Base-by-base conservation (phyloP, 2,888 invertebrate genomes). In the Megamerina dolium region DNA sequence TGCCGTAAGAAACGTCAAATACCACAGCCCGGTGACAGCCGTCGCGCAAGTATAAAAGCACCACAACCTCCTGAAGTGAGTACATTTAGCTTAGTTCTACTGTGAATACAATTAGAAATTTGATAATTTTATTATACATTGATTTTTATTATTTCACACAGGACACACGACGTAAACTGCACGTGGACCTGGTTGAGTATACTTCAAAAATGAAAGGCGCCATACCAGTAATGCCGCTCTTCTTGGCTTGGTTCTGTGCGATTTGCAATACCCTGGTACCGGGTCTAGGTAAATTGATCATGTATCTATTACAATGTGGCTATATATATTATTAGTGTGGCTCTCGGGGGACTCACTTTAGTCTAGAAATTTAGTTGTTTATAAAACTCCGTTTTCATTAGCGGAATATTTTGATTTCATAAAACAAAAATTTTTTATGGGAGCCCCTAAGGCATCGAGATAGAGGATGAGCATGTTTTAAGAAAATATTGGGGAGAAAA, bases 171-270 rank as follows among this genome's bases (percentile, higher is more conserved):
- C 80, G 83, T 41, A 89, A 87, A 65, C 73, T 90, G 52, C 89
- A 89, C 59, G 74, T 80, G 0, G 80, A 83, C 18, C 73, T 90
- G 49, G 83, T 90, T 14, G 90, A 90, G 60, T 85, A 87, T 65
- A 81, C 80, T 47, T 91, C 92, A 2, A 78, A 87, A 63, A 93
- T 95, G 81, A 85, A 87, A 55, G 90, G 86, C 18, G 93, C 93
- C 21, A 90, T 96, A 53, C 95, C 96, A 0, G 86, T 91, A 50
- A 76, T 96, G 63, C 94, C 95, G 1, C 74, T 87, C 8, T 82
- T 81, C 38, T 74, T 93, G 39, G 94, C 95, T 6, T 86, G 88
- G 80, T 78, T 90, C 65, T 95, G 93, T 64, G 79, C 92, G 41
- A 66, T 91, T 18, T 83, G 87, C 73, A 91, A 91, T 67, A 77